Evolutionary conservation across 2,797 vertebrate species (phyloP), one percentile per base, ranked within the genome.

Genomic region (Neosilurus mollespiculum): DNA sequence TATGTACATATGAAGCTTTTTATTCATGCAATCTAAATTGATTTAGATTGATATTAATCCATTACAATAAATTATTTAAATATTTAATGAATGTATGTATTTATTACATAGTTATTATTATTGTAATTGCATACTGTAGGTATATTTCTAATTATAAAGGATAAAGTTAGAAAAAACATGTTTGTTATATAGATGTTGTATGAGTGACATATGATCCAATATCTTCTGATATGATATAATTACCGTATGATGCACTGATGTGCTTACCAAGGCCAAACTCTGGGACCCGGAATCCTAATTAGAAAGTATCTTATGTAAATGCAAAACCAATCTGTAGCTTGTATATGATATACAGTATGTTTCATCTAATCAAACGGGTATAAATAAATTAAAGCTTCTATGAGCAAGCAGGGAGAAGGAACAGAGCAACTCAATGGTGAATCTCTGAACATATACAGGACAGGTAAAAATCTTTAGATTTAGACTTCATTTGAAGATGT

Each of bases 251-350:
- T 71, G 22, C 6, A 53, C 14, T 24, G 49, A 26, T 75, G 15
- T 75, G 53, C n/a, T 75, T 76, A 5, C 16, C 72, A 76, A 34
- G 16, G 72, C 72, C 54, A 76, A 76, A 34, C 26, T 76, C 70
- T 34, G 9, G 15, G 22, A 43, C 22, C 75, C 37, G n/a, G 58
- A 16, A 43, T 49, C 14, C 58, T 78, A 62, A 78, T 49, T 49
- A 62, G 7, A 20, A 59, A 61, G 54, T 49, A 58, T 34, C 9
- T 58, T 34, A 62, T 62, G 12, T 49, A 62, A n/a, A 43, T 24
- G 7, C 34, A 62, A 1, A 10, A 18, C 49, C 37, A 62, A 24
- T 51, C 6, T 37, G n/a, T 43, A 77, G 30, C 56, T 15, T 77
- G 58, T 43, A 49, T 61, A 37, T 49, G 59, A 78, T 49, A 14